phyloP scores from a whole-genome alignment of 2,797 vertebrate species.

The Lacerta bilineata region DNA sequence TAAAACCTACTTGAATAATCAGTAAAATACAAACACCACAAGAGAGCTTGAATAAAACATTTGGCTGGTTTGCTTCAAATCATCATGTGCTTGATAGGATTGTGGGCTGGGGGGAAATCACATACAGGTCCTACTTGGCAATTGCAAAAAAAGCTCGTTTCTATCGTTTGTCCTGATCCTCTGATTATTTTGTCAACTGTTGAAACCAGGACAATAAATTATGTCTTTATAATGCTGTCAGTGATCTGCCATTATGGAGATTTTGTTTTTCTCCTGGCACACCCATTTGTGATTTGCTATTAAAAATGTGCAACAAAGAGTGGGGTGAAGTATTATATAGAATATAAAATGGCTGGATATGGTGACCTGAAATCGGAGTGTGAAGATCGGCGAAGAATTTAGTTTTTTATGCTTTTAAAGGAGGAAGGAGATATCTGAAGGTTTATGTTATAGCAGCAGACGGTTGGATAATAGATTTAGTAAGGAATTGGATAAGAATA shows the following conservation, averaged over 20 bases:
- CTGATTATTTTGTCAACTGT: slow-evolving; percentile 56
- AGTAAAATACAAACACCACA: neutral
- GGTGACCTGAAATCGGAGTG: no score
- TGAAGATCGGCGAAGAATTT: no score
- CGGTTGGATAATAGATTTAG: no score
- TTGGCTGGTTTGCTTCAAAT: neutral
- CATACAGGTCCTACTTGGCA: slow-evolving; percentile 35
- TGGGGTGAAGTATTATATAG: no score
- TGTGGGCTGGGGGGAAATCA: neutral
- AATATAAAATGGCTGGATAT: no score
- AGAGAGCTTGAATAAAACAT: neutral
- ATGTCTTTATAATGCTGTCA: slow-evolving; percentile 51
- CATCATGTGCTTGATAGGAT: neutral
- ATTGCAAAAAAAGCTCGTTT: slow-evolving; percentile 42
- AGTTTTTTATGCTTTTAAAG: no score
- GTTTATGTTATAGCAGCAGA: no score
- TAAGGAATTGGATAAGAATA: no score
- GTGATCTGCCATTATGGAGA: slow-evolving; percentile 37
- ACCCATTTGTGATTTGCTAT: slow-evolving; percentile 50
- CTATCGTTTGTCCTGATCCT: slow-evolving; percentile 56
- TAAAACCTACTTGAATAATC: neutral
- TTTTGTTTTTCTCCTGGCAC: slow-evolving; percentile 39
- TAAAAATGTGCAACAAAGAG: slow-evolving; percentile 40
- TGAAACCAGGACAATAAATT: slow-evolving; percentile 49
- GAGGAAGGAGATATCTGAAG: no score